Base-by-base conservation (phyloP, 37 sponge, comb jelly and placozoan species). In the Oopsacas minuta region DNA sequence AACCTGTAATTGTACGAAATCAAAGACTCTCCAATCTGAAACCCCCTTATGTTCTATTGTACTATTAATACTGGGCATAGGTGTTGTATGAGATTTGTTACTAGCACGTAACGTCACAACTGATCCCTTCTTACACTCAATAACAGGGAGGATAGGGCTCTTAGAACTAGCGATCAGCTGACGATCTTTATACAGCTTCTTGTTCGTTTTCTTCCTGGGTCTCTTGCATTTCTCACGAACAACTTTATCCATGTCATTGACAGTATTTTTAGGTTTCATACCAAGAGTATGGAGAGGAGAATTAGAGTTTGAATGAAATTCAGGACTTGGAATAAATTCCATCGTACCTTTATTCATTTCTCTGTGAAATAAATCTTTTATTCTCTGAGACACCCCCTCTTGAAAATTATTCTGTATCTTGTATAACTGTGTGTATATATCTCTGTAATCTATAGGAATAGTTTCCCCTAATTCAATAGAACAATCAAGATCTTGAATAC, bases 21-120 rank as follows among this genome's bases (percentile, higher is more conserved):
- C 75, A n/a, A 61, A 61, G 28, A 61, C 75, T 61, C 75, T 61
- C 75, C 75, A 61, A 61, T 3, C n/a, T n/a, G n/a, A n/a, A n/a
- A n/a, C n/a, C n/a, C n/a, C n/a, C n/a, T n/a, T n/a, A n/a, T n/a
- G n/a, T n/a, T n/a, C n/a, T n/a, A n/a, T n/a, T n/a, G n/a, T n/a
- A n/a, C n/a, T n/a, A n/a, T n/a, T n/a, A n/a, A n/a, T n/a, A n/a
- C n/a, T n/a, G n/a, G n/a, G n/a, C n/a, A n/a, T n/a, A n/a, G n/a
- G n/a, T n/a, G n/a, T n/a, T n/a, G n/a, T n/a, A n/a, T n/a, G n/a
- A n/a, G n/a, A n/a, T n/a, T n/a, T n/a, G n/a, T n/a, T n/a, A n/a
- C n/a, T n/a, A n/a, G n/a, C n/a, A n/a, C n/a, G n/a, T n/a, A n/a
- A n/a, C n/a, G n/a, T n/a, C n/a, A n/a, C n/a, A n/a, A n/a, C n/a